Base-by-base conservation (phyloP, 2,797 vertebrate genomes). In the Orestias chungarensis region DNA sequence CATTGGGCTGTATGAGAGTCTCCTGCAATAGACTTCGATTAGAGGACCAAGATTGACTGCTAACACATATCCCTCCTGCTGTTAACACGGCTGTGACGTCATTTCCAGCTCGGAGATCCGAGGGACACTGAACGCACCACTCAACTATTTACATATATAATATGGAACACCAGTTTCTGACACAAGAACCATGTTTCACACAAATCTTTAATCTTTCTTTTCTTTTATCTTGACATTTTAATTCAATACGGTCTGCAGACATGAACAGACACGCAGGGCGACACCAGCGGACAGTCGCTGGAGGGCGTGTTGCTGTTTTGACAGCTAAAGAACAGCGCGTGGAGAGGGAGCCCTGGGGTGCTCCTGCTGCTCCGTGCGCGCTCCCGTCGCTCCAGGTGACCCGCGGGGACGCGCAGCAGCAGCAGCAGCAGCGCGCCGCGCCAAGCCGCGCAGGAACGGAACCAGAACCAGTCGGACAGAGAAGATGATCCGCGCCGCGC, bases 371-470 rank as follows among this genome's bases (percentile, higher is more conserved):
- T 65, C 88, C 91, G 85, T 87, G 93, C 94, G 93, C 94, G 93
- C 92, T 82, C 91, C 91, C 93, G 91, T 91, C 23, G 73, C 88
- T 89, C 87, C 93, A 94, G 92, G 93, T 93, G 93, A 94, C 92
- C n/a, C n/a, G n/a, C n/a, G n/a, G n/a, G n/a, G n/a, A n/a, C n/a
- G n/a, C n/a, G n/a, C n/a, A n/a, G n/a, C n/a, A n/a, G n/a, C n/a
- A n/a, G n/a, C n/a, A n/a, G n/a, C n/a, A n/a, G n/a, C n/a, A n/a
- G n/a, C n/a, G n/a, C n/a, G n/a, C n/a, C n/a, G n/a, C n/a, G n/a
- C n/a, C n/a, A n/a, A n/a, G n/a, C n/a, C n/a, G n/a, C n/a, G n/a
- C n/a, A n/a, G n/a, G n/a, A n/a, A n/a, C n/a, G n/a, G n/a, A n/a
- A n/a, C n/a, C n/a, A n/a, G n/a, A n/a, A n/a, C n/a, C n/a, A n/a